Conservation (phyloP, 2,113 vertebrate species). For the Scatophagus argus region DNA sequence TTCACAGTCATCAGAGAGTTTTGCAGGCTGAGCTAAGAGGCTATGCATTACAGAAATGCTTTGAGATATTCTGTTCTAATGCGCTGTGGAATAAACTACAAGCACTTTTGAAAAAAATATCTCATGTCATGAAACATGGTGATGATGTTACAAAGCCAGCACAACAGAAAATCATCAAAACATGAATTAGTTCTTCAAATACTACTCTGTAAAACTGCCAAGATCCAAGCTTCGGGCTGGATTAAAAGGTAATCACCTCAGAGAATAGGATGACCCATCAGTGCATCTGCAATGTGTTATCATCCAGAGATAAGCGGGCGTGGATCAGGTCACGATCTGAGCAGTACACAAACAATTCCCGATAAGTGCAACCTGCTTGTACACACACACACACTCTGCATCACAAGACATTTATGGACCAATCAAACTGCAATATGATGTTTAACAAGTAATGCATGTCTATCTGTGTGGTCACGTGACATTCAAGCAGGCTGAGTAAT, state of each 20-base stretch:
- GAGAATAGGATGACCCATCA: conserved; percentile 32
- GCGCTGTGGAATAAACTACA: neutral
- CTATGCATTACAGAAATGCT: neutral
- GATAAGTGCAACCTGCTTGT: conserved; percentile 26
- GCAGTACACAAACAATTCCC: conserved; percentile 16
- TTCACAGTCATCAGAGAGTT: neutral
- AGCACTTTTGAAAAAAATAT: no score
- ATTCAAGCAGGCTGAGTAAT: neutral
- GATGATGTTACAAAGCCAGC: neutral
- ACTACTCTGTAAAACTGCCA: conserved; percentile 11
- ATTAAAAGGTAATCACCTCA: conserved; percentile 20
- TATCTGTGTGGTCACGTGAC: neutral
- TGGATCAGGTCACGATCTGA: conserved; percentile 42
- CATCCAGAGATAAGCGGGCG: conserved; percentile 47
- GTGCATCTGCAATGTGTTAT: neutral
- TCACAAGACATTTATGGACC: conserved; percentile 55
- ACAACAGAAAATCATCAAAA: neutral
- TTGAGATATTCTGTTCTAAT: neutral
- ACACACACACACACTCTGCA: conserved; percentile 11
- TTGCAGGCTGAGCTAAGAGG: neutral
- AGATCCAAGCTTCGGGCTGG: neutral
- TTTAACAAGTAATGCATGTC: neutral
- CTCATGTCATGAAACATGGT: neutral
- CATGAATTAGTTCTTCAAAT: neutral
- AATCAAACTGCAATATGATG: conserved; percentile 27